These are phyloP conservation scores for Lepus townsendii DNA, from an alignment of 2,797 vertebrate genomes.

Conservation along the genomic window DNA sequence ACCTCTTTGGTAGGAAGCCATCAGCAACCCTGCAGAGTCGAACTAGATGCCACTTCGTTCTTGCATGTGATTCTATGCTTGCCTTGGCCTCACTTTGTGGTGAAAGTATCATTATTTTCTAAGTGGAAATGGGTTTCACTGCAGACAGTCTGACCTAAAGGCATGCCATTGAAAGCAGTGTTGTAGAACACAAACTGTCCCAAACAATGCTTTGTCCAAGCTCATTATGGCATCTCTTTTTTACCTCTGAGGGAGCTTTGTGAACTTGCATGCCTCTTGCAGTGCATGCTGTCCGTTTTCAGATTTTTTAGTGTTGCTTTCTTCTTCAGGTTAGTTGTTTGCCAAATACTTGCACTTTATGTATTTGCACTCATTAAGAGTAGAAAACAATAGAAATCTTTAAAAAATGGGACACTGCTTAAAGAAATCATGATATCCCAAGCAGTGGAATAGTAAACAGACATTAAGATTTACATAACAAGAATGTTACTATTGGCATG, in stretches of 20 bases:
- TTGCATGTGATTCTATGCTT: neutral
- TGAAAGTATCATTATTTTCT: neutral
- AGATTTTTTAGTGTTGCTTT: neutral
- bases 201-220: neutral
- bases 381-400: neutral
- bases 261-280: neutral
- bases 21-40: neutral
- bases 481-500: neutral
- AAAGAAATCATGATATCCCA: neutral
- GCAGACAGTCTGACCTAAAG: neutral
- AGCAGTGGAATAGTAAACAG: neutral
- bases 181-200: neutral
- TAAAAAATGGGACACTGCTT: neutral
- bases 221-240: neutral
- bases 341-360: neutral
- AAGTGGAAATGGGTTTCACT: slow-evolving; percentile 16
- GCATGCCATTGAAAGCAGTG: neutral
- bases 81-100: neutral
- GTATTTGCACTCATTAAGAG: neutral
- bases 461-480: slow-evolving; percentile 23
- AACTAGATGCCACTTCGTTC: neutral
- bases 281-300: neutral
- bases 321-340: neutral
- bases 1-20: neutral
- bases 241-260: neutral